These are phyloP conservation scores for Ferdinandea cuprea DNA, from an alignment of 2,888 invertebrate genomes.

Conservation along the genomic window DNA sequence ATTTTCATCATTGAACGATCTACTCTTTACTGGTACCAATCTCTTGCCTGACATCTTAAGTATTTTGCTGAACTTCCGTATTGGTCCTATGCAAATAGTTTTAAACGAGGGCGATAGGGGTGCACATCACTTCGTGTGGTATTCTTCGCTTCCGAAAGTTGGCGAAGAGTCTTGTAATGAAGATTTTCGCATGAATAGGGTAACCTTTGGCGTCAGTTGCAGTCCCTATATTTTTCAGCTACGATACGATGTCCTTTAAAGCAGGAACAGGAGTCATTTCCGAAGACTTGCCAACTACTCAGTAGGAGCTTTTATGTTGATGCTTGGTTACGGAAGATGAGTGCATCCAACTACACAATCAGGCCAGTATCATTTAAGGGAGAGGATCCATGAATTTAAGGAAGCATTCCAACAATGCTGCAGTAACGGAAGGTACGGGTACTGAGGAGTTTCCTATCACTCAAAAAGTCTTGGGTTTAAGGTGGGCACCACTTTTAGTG, in stretches of 20 bases:
- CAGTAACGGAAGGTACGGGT: neutral
- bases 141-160: slow-evolving; percentile 2
- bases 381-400: slow-evolving; percentile 7
- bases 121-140: slow-evolving; percentile 15
- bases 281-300: slow-evolving; percentile 6
- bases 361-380: slow-evolving; percentile 8
- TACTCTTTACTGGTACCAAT: slow-evolving; percentile 6
- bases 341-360: neutral
- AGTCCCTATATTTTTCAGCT: slow-evolving; percentile 15
- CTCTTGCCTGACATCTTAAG: slow-evolving; percentile 16
- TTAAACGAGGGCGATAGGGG: slow-evolving; percentile 1
- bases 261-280: neutral
- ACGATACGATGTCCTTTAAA: slow-evolving; percentile 3
- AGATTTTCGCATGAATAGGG: slow-evolving; percentile 5
- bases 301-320: slow-evolving; percentile 13
- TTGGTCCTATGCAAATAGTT: slow-evolving; percentile 12
- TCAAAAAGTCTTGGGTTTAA: slow-evolving; percentile 36
- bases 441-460: neutral
- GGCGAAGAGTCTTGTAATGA: neutral
- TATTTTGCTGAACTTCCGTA: slow-evolving; percentile 15
- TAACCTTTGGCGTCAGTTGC: slow-evolving; percentile 12
- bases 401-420: slow-evolving; percentile 16
- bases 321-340: slow-evolving; percentile 10
- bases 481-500: neutral
- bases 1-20: slow-evolving; percentile 23